These are phyloP conservation scores for Auanema sp. DNA, from an alignment of 2,888 invertebrate species.

Conservation along the genomic window DNA sequence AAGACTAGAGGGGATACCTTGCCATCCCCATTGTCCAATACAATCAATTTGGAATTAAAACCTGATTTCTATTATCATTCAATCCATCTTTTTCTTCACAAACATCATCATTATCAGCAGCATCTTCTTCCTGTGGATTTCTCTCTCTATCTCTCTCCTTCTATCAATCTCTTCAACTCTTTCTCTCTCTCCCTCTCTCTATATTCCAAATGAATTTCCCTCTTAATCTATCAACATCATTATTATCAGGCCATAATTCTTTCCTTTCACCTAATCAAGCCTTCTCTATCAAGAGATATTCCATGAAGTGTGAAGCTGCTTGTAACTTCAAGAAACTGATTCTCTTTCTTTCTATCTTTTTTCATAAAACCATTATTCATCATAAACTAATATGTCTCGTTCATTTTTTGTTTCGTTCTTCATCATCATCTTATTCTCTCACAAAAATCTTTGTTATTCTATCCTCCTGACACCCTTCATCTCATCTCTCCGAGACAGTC, in stretches of 20 bases:
- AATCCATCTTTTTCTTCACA: conserved; percentile 14
- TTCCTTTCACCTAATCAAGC: neutral
- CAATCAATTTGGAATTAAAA: too few relatives aligned
- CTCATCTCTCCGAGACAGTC: neutral
- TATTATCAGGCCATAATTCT: neutral
- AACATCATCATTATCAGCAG: conserved; percentile 12
- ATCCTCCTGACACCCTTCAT: neutral
- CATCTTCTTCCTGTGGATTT: conserved; percentile 16
- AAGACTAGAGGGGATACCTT: too few relatives aligned
- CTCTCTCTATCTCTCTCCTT: too few relatives aligned
- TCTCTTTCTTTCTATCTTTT: conserved; percentile 1
- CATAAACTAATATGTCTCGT: neutral
- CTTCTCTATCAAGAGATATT: neutral
- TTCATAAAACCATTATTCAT: neutral
- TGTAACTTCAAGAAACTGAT: neutral
- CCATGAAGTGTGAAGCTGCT: too few relatives aligned
- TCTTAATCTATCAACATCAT: conserved; percentile 7
- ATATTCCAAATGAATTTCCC: conserved; percentile 15
- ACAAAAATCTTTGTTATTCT: neutral
- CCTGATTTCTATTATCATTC: conserved; percentile 7
- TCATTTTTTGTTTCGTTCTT: neutral
- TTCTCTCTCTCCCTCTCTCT: conserved; percentile 9
- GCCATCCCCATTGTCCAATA: too few relatives aligned
- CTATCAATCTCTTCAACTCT: conserved; percentile 1
- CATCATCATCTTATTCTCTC: neutral